Evolutionary conservation across 2,113 vertebrate genomes (phyloP).

Genomic region (Tetrao urogallus): DNA sequence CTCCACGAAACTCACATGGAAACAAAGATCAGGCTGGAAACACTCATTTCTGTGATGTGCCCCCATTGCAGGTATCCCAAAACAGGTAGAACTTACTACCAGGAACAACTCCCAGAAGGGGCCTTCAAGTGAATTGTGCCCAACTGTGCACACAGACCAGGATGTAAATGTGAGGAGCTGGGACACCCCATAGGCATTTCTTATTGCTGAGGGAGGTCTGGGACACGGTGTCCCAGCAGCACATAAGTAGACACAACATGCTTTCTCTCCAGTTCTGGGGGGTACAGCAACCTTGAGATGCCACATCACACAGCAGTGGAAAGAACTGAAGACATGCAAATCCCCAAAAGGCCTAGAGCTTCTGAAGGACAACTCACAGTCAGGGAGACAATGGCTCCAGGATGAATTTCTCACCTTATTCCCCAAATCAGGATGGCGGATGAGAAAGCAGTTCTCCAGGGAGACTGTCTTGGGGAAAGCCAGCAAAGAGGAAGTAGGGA

Average conservation of each 20-base stretch:
- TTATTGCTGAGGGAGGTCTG: not conserved
- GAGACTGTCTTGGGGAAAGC: constrained; percentile 74
- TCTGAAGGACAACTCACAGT: not conserved
- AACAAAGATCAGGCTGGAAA: not conserved
- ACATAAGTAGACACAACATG: not conserved
- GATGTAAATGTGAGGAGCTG: not conserved
- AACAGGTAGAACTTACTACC: not conserved
- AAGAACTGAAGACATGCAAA: not conserved
- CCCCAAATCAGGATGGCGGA: constrained; percentile 67
- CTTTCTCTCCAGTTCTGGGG: not conserved
- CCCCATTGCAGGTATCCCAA: not conserved
- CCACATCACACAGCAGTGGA: not conserved
- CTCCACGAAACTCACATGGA: not conserved
- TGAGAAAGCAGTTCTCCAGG: constrained; percentile 78
- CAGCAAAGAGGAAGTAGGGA: constrained; percentile 69
- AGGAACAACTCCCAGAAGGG: not conserved
- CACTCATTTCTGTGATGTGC: not conserved
- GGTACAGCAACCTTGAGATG: not conserved
- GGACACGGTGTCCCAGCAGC: not conserved
- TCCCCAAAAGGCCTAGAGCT: not conserved
- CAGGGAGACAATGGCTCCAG: not conserved
- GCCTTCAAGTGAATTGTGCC: not conserved
- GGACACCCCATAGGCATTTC: not conserved
- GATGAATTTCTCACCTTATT: constrained; percentile 72
- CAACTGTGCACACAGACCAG: not conserved